Conservation (phyloP, 2,888 invertebrate species). For the Platerodrilus igneus region DNA sequence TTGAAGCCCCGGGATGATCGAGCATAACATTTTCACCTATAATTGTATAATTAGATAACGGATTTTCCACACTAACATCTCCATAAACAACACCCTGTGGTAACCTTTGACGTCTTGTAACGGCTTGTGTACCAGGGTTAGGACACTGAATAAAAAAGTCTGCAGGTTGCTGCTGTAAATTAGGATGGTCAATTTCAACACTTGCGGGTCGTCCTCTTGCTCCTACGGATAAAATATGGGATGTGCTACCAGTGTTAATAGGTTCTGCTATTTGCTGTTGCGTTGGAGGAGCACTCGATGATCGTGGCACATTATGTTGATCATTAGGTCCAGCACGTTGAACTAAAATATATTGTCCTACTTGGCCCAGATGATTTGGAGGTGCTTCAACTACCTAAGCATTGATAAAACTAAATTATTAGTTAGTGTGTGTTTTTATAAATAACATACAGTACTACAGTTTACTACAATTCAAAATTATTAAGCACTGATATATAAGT, state of each 20-base stretch:
- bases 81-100: conserved; percentile 45
- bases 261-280: conserved; percentile 39
- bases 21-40: conserved; percentile 47
- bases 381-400: conserved; percentile 61
- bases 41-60: conserved; percentile 51
- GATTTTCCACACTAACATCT: conserved; percentile 45
- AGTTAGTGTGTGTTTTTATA: no score
- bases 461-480: no score
- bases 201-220: conserved; percentile 63
- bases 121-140: conserved; percentile 50
- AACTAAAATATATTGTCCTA: conserved; percentile 78
- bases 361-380: conserved; percentile 56
- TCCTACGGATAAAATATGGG: conserved; percentile 44
- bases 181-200: conserved; percentile 52
- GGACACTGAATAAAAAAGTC: conserved; percentile 45
- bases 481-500: no score
- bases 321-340: conserved; percentile 64
- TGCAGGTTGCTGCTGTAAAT: conserved; percentile 28
- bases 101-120: conserved; percentile 49
- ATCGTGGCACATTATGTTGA: conserved; percentile 68
- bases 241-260: conserved; percentile 38
- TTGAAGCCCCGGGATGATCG: conserved; percentile 44
- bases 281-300: conserved; percentile 79
- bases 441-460: conserved; percentile 26
- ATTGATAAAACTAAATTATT: no score